phyloP scores from a whole-genome alignment of 2,888 invertebrate species.

The Drosophila demipolita region DNA sequence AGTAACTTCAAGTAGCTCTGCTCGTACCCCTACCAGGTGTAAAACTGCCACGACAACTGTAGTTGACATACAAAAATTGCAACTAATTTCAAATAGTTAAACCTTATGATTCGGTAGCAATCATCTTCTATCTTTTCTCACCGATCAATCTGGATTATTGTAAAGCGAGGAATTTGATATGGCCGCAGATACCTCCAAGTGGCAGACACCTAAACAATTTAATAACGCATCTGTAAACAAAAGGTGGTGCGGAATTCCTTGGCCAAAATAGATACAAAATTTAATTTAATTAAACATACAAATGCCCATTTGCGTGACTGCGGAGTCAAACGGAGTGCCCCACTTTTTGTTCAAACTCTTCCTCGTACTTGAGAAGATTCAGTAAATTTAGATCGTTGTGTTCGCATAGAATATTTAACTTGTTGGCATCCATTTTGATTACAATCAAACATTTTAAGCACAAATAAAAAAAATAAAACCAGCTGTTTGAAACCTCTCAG shows the following conservation, averaged over 20 bases:
- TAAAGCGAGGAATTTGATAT: background rate
- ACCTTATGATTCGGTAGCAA: background rate
- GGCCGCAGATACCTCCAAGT: background rate
- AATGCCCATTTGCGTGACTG: background rate
- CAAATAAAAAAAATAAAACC: constrained; percentile 9
- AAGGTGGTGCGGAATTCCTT: background rate
- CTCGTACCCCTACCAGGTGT: background rate
- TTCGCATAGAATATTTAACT: background rate
- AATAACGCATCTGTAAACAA: background rate
- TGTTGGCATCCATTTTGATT: background rate
- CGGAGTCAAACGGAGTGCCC: background rate
- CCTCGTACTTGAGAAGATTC: constrained; percentile 1
- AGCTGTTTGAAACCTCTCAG: constrained; percentile 26
- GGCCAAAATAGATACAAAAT: background rate
- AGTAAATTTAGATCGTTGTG: background rate
- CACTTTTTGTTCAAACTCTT: constrained; percentile 2
- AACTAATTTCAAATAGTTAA: background rate
- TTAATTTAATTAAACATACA: background rate
- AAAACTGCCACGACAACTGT: background rate
- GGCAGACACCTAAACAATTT: background rate
- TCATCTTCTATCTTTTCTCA: background rate
- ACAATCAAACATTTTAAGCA: background rate
- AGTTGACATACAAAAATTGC: constrained; percentile 4
- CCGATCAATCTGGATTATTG: constrained; percentile 3
- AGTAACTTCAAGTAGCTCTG: background rate